Evolutionary conservation across 37 sponge, comb jelly and placozoan genomes (phyloP), one percentile per base, ranked within the genome.

Genomic region (Beroe ovata): DNA sequence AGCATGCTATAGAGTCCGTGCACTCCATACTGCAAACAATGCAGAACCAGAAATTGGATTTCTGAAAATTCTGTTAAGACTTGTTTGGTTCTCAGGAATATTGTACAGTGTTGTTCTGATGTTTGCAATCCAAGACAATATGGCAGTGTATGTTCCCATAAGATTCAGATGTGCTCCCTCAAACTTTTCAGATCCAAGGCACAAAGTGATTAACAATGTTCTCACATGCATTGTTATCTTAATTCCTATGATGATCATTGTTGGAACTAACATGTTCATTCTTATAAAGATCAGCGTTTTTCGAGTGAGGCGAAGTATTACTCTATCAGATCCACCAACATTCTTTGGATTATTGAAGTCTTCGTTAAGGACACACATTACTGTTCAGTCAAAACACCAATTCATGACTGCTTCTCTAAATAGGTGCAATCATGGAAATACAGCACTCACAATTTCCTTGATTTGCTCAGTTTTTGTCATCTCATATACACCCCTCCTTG

Each of bases 401-500:
- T 47, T 47, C 54, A 77, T 21, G n/a, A 69, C 36, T 19, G 4
- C 26, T 11, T 8, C 36, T 34, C 37, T 69, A 11, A 69, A 16
- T 25, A 32, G 38, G 4, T 35, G 36, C 8, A 22, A 33, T 40
- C n/a, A 30, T 22, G 84, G 84, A 2, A 77, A 77, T 35, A 77
- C 84, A 16, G 84, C 28, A 30, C 41, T 77, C 29, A 77, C 84
- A 2, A 77, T 77, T 22, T 25, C 84, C 8, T 35, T 77, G 8
- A 77, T 77, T 6, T 77, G 84, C 28, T 77, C 1, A 21, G 84
- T 77, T 1, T 77, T 77, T 40, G 84, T 77, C 18, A 35, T 35
- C 41, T 77, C 84, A 3, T 77, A 77, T 54, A 77, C 84, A 14
- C 84, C 84, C 11, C 84, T 77, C 54, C 26, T 77, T 19, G 47